Percentiles rank a stretch among this genome's conserved stretches.
Conservation (phyloP, 2,888 invertebrate species). For the Teleogryllus oceanicus region DNA sequence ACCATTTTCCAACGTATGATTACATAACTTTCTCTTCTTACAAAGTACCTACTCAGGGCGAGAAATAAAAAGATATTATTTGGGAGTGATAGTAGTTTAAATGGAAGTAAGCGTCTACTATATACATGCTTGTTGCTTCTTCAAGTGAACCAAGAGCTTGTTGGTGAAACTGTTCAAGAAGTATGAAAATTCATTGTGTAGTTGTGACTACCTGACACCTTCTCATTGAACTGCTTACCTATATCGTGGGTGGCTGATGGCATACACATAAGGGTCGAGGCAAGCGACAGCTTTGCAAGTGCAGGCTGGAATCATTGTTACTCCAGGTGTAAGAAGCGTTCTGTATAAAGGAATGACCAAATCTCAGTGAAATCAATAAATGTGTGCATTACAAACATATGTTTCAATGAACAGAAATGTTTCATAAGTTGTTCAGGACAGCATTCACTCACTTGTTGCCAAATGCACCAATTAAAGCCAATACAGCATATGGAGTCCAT, state of each 20-base stretch:
- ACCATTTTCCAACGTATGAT: too few species aligned
- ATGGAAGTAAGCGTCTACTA: too few species aligned
- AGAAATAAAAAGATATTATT: too few species aligned
- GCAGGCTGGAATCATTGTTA: slow-evolving; percentile 81
- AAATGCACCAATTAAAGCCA: slow-evolving; percentile 76
- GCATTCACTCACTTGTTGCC: slow-evolving; percentile 59
- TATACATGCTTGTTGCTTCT: neutral
- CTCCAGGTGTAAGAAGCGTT: slow-evolving; percentile 50
- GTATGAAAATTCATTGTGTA: neutral
- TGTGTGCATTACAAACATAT: too few species aligned
- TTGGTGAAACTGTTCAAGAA: neutral
- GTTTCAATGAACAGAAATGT: too few species aligned
- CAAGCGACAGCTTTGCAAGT: slow-evolving; percentile 86
- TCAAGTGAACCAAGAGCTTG: neutral
- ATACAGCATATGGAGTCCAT: slow-evolving; percentile 87
- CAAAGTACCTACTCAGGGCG: too few species aligned
- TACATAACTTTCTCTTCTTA: too few species aligned
- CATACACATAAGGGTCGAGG: slow-evolving; percentile 87
- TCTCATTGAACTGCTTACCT: slow-evolving; percentile 52
- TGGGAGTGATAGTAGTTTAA: too few species aligned
- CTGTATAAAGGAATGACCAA: slow-evolving; percentile 41
- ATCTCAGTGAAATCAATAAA: too few species aligned
- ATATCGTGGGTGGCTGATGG: slow-evolving; percentile 86
- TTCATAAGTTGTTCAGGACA: neutral
- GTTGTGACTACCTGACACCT: slow-evolving; percentile 5